Percentiles rank a stretch among this genome's conserved stretches.
phyloP scores from a whole-genome alignment of 1,140 invertebrate species.

The Aphelinus certus region DNA sequence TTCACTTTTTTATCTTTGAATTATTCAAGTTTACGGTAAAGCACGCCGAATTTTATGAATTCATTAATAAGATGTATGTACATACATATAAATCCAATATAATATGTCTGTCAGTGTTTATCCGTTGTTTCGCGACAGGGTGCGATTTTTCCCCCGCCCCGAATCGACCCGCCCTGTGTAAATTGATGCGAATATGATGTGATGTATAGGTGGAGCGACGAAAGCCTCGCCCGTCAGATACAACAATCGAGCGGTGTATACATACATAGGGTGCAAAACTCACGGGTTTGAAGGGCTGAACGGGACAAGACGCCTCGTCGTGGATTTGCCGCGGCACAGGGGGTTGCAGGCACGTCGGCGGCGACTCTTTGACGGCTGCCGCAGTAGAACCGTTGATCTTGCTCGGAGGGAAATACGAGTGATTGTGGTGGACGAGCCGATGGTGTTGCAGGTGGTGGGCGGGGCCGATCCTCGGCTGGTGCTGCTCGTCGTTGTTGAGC shows the following conservation, averaged over 20 bases:
- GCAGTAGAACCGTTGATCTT: neutral
- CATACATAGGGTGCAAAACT: neutral
- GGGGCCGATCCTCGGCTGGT: neutral
- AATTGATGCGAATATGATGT: neutral
- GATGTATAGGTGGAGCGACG: too few relatives aligned
- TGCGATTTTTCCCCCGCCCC: too few relatives aligned
- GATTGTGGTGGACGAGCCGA: neutral
- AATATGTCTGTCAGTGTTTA: too few relatives aligned
- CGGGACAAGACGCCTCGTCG: neutral
- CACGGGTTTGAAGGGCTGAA: conserved; percentile 2
- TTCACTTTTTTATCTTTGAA: neutral
- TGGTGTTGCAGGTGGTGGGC: neutral
- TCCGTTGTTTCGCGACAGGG: too few relatives aligned
- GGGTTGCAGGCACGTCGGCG: neutral
- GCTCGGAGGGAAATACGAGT: neutral
- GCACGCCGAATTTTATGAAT: too few relatives aligned
- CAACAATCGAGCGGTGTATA: neutral
- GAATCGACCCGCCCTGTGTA: neutral
- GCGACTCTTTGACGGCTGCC: conserved; percentile 1
- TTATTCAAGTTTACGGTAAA: too few relatives aligned
- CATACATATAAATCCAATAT: too few relatives aligned
- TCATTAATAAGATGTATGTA: neutral
- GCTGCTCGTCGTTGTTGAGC: neutral
- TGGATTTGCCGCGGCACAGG: neutral
- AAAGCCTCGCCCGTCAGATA: too few relatives aligned